These are phyloP conservation scores for Ptychodera flava DNA, from an alignment of 35 echinoderm and acorn worm genomes.

Conservation along the genomic window DNA sequence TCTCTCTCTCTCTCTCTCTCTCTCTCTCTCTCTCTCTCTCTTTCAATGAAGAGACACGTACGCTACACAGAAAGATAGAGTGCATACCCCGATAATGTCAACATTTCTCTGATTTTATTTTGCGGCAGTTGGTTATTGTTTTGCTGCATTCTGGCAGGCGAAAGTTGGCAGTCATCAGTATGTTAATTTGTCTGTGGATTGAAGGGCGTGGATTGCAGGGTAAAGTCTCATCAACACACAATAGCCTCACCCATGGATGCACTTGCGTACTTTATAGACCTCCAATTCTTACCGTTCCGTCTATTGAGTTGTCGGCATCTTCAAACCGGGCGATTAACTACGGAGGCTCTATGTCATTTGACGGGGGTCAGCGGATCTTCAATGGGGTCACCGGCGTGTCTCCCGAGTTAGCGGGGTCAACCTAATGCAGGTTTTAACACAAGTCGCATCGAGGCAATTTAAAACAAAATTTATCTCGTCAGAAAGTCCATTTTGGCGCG, in stretches of 20 bases:
- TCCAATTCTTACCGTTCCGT: background rate
- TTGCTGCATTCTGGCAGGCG: too few species aligned
- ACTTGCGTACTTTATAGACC: background rate
- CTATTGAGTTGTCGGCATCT: background rate
- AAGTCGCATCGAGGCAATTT: background rate
- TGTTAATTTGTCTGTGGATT: too few species aligned
- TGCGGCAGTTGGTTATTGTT: too few species aligned
- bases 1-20: too few species aligned
- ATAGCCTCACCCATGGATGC: background rate
- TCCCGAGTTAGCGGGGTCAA: background rate
- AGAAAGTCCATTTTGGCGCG: background rate
- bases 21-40: too few species aligned
- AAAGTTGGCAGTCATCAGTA: too few species aligned
- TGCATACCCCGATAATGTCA: too few species aligned
- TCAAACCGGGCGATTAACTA: background rate
- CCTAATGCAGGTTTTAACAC: background rate
- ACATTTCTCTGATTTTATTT: too few species aligned
- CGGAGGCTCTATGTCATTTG: background rate
- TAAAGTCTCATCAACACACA: background rate
- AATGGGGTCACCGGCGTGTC: background rate
- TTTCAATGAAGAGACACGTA: too few species aligned
- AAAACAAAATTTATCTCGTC: background rate
- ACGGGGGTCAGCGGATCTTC: background rate
- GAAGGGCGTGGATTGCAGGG: too few species aligned
- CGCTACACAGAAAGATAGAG: too few species aligned